Evolutionary conservation across 2,888 invertebrate genomes (phyloP).

Genomic region (Cephonodes hylas): DNA sequence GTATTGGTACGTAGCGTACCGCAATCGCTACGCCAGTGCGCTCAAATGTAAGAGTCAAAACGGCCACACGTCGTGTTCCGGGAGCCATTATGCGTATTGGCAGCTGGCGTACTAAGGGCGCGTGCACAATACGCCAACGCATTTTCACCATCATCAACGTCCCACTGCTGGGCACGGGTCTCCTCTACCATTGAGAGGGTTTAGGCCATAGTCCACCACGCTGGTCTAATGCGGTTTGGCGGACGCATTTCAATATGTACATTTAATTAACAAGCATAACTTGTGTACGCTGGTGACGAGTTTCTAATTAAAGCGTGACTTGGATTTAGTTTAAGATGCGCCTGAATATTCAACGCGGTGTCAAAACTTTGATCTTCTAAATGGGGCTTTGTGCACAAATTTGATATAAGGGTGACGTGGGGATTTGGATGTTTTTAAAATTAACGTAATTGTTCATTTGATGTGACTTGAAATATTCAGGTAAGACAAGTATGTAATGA

Average conservation of each 20-base stretch:
- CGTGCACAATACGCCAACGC: neutral
- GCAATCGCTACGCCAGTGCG: neutral
- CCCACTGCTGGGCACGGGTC: no score
- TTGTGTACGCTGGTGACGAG: neutral
- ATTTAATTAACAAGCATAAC: neutral
- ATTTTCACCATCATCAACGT: no score
- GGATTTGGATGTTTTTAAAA: neutral
- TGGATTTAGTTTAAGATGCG: conserved; percentile 7
- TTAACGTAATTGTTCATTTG: no score
- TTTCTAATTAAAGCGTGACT: conserved; percentile 1
- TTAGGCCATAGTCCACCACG: no score
- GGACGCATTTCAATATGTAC: neutral
- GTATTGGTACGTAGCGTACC: neutral
- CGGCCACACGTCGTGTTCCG: neutral
- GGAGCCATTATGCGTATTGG: neutral
- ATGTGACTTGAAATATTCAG: no score
- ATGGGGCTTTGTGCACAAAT: neutral
- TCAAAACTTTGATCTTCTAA: conserved; percentile 8
- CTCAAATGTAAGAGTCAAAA: neutral
- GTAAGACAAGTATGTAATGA: no score
- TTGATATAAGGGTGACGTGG: neutral
- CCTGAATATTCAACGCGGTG: conserved; percentile 4
- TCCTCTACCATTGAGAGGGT: no score
- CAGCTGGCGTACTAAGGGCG: neutral
- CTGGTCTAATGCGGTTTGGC: no score